These are phyloP conservation scores for Lynx canadensis DNA, from an alignment of 2,113 vertebrate species.

Conservation along the genomic window DNA sequence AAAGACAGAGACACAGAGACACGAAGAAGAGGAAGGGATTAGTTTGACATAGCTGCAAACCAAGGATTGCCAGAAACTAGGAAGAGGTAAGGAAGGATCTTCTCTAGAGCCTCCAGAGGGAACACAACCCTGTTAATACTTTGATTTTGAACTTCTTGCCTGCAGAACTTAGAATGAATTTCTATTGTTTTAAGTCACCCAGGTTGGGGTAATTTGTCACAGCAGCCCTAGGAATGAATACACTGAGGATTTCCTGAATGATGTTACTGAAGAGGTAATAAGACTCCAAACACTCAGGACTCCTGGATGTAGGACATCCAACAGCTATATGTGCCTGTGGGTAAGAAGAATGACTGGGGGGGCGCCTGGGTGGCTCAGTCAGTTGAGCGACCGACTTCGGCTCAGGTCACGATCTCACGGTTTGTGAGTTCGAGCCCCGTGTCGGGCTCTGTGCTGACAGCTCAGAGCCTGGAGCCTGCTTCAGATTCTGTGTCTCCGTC, in stretches of 20 bases:
- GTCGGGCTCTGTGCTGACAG: too few relatives aligned
- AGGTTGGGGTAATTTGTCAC: neutral
- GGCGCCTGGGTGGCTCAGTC: too few relatives aligned
- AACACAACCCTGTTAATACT: neutral
- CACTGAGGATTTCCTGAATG: neutral
- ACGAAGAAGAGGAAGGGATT: neutral
- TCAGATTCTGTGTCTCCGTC: too few relatives aligned
- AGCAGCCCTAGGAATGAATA: neutral
- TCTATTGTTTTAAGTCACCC: neutral
- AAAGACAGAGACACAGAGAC: neutral
- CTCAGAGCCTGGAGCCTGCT: too few relatives aligned
- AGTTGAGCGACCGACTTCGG: too few relatives aligned
- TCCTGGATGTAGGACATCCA: neutral
- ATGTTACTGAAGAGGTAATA: neutral
- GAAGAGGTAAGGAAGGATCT: neutral
- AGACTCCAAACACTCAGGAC: neutral
- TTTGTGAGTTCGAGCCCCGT: too few relatives aligned
- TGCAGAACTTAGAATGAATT: neutral
- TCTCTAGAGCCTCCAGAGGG: neutral
- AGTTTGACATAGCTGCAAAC: neutral
- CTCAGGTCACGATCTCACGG: too few relatives aligned
- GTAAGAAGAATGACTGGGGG: neutral
- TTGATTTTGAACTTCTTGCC: neutral
- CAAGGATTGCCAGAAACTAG: neutral
- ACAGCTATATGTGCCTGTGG: neutral